These are phyloP conservation scores for Sebastiscus albofasciatus DNA, from an alignment of 2,797 vertebrate genomes.

Conservation along the genomic window DNA sequence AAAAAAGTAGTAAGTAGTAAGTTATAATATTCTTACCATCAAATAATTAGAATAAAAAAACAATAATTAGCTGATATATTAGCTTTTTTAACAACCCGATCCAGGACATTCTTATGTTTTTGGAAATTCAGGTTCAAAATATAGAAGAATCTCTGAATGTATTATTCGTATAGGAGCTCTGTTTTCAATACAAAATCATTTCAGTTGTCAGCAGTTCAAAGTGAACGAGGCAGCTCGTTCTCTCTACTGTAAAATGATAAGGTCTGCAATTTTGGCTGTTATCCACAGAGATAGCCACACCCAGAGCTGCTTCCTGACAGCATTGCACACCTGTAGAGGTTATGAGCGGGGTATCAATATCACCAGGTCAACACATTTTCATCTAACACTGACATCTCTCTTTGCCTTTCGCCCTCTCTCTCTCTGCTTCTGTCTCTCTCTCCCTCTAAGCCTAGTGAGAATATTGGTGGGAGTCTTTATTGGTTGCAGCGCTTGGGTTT, in stretches of 20 bases:
- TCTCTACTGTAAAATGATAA: constrained; percentile 52
- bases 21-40: not conserved
- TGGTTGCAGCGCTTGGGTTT: constrained; percentile 79
- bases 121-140: not conserved
- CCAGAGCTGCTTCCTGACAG: constrained; percentile 61
- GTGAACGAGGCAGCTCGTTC: constrained; percentile 26
- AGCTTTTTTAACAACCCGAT: not conserved
- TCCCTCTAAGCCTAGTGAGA: constrained; percentile 66
- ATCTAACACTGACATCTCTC: constrained; percentile 77
- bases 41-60: not conserved
- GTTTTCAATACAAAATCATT: constrained; percentile 27
- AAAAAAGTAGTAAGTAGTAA: not conserved
- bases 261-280: constrained; percentile 59
- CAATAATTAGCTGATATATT: not conserved
- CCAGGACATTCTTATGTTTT: not conserved
- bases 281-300: constrained; percentile 65
- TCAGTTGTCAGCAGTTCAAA: constrained; percentile 48
- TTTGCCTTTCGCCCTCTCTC: constrained; percentile 35
- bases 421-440: constrained; percentile 29
- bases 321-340: constrained; percentile 76
- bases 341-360: constrained; percentile 77
- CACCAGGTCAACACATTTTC: constrained; percentile 81
- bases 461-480: constrained; percentile 80
- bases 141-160: not conserved
- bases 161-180: not conserved